Conservation (phyloP, 2,888 invertebrate genomes). For the Homarus gammarus region DNA sequence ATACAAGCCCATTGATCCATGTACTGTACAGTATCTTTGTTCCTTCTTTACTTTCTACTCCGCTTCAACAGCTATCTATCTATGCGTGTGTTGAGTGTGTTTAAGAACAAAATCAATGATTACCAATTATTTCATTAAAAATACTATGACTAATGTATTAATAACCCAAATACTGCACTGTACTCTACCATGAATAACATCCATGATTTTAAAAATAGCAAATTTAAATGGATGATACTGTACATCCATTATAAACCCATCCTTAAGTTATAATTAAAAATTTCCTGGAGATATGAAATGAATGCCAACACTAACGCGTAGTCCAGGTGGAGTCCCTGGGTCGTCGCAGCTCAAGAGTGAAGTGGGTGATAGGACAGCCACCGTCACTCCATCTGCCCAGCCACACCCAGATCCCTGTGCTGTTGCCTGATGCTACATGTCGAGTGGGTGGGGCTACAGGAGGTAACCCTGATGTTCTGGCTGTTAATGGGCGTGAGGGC, state of each 20-base stretch:
- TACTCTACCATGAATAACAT: background rate
- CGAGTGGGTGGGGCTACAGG: conserved; percentile 69
- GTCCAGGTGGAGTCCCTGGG: conserved; percentile 53
- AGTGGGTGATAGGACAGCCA: conserved; percentile 71
- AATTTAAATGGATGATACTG: background rate
- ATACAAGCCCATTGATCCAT: too few species aligned
- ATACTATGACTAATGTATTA: too few species aligned
- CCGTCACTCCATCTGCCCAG: conserved; percentile 70
- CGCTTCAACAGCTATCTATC: too few species aligned
- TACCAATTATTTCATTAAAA: too few species aligned
- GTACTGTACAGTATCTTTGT: too few species aligned
- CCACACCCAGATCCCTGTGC: conserved; percentile 64
- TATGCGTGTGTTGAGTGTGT: too few species aligned
- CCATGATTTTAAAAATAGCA: background rate
- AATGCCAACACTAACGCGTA: conserved; percentile 59
- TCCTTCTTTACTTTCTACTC: too few species aligned
- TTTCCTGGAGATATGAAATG: background rate
- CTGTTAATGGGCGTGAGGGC: conserved; percentile 54
- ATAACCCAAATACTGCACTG: background rate
- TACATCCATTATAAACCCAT: background rate
- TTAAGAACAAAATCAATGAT: too few species aligned
- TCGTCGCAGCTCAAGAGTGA: conserved; percentile 53
- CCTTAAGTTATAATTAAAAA: background rate
- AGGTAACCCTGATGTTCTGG: conserved; percentile 44
- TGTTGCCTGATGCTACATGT: conserved; percentile 59